Evolutionary conservation across 2,113 vertebrate genomes (phyloP).

Genomic region (Suricata suricatta): DNA sequence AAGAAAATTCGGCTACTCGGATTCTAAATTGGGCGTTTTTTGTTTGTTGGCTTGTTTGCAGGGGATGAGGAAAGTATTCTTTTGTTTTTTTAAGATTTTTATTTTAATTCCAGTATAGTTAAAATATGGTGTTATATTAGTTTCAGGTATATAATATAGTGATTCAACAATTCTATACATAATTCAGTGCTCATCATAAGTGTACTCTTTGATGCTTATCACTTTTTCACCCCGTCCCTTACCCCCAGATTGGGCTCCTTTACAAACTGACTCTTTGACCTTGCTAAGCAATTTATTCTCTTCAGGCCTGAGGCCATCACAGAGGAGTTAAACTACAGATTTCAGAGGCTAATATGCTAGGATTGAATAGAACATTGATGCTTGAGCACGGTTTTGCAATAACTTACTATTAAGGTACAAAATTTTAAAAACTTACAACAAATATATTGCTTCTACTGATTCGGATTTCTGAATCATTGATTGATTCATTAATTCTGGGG

Average conservation of each 20-base stretch:
- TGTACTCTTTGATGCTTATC: background rate
- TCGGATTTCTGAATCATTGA: background rate
- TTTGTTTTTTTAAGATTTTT: background rate
- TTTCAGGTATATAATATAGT: background rate
- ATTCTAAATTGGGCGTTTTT: background rate
- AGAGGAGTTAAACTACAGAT: background rate
- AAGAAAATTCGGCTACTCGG: background rate
- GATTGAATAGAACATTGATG: background rate
- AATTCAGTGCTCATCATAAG: background rate
- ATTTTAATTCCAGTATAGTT: background rate
- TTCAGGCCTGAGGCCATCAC: background rate
- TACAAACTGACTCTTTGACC: background rate
- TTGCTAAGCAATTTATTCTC: background rate
- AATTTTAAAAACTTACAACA: background rate
- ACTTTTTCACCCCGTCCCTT: background rate
- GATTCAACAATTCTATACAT: background rate
- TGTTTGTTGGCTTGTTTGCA: background rate
- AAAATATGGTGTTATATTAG: background rate
- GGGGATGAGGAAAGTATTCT: background rate
- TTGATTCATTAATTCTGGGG: background rate
- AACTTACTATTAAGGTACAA: background rate
- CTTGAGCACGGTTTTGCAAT: background rate
- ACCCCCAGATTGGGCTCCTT: background rate
- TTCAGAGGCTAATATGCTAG: background rate
- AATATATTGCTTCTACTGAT: background rate